A percentile compares a stretch with the other conserved stretches of the same genome.
phyloP scores from a whole-genome alignment of 2,888 invertebrate species.

The Diloba caeruleocephala region DNA sequence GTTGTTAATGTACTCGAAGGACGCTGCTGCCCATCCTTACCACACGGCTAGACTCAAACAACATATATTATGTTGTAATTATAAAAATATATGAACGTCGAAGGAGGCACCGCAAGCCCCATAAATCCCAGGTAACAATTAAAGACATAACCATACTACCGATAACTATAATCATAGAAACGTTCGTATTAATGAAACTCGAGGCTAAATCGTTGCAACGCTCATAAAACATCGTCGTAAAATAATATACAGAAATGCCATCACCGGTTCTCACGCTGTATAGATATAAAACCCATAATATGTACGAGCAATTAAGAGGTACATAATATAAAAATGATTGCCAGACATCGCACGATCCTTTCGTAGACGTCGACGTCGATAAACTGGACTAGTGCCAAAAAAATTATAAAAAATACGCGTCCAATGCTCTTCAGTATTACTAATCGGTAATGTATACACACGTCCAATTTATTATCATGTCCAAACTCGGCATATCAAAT shows the following conservation, averaged over 20 bases:
- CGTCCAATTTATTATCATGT: conserved; percentile 39
- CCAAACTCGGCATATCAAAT: conserved; percentile 27
- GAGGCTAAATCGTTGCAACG: conserved; percentile 48
- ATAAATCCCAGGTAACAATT: conserved; percentile 34
- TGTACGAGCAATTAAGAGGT: conserved; percentile 59
- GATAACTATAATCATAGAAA: conserved; percentile 48
- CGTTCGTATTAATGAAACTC: conserved; percentile 49
- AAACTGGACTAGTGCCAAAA: conserved; percentile 66
- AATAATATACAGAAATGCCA: conserved; percentile 54
- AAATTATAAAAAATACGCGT: conserved; percentile 54
- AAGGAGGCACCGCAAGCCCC: conserved; percentile 3
- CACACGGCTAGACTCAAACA: background rate
- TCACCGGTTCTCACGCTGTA: conserved; percentile 58
- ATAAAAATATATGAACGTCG: conserved; percentile 18
- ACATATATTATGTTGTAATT: conserved; percentile 5
- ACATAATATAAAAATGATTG: conserved; percentile 66
- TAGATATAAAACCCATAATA: conserved; percentile 54
- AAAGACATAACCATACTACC: conserved; percentile 24
- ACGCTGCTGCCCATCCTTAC: too few species aligned
- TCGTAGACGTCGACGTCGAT: conserved; percentile 61
- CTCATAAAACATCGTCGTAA: conserved; percentile 55
- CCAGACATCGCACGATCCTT: conserved; percentile 60
- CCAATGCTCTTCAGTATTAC: conserved; percentile 57
- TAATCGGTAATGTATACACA: conserved; percentile 48
- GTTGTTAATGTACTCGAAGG: too few species aligned